phyloP scores from a whole-genome alignment of 2,113 vertebrate species.

The Theristicus caerulescens region DNA sequence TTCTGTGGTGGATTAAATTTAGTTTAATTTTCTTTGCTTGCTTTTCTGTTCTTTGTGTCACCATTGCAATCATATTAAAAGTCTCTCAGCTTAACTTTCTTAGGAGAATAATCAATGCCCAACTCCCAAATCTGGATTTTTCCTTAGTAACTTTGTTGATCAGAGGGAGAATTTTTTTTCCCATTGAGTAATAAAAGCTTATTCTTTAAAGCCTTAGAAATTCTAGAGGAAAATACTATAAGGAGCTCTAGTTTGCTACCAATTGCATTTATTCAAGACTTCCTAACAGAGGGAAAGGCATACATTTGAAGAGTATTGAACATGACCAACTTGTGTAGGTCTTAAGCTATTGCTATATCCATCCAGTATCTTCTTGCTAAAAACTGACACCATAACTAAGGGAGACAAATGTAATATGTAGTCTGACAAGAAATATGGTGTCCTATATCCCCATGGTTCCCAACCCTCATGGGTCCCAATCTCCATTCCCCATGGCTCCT shows the following conservation, averaged over 20 bases:
- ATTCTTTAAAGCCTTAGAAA: background rate
- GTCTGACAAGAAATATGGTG: background rate
- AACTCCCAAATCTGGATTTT: background rate
- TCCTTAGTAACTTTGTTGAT: background rate
- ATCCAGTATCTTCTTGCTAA: background rate
- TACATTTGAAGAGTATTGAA: background rate
- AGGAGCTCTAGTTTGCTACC: background rate
- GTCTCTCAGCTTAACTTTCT: background rate
- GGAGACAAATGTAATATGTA: background rate
- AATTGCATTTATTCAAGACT: background rate
- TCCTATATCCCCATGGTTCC: background rate
- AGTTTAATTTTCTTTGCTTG: background rate
- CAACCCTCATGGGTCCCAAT: too few species aligned
- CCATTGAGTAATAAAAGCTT: background rate
- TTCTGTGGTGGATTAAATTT: background rate
- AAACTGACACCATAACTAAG: background rate
- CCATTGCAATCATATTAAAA: background rate
- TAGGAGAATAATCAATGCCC: background rate
- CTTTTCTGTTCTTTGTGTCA: background rate
- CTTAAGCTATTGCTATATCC: background rate
- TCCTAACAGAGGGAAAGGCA: background rate
- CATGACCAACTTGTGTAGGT: rapidly evolving
- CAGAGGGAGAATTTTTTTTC: background rate
- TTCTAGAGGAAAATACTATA: background rate
- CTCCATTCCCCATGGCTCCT: background rate